Evolutionary conservation across 2,797 vertebrate genomes (phyloP).

Genomic region (Rhinophrynus dorsalis): DNA sequence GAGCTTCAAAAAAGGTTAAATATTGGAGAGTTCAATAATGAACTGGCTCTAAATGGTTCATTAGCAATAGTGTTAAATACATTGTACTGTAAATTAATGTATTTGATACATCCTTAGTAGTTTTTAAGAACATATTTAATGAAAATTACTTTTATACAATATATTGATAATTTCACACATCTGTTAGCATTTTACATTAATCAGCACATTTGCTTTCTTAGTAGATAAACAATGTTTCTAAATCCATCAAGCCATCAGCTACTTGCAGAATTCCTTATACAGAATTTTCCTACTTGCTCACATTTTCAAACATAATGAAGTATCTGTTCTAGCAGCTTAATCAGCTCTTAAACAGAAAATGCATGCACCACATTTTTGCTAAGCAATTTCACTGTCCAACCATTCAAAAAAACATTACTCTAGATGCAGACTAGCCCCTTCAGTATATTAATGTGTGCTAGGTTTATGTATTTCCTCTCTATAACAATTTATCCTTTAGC

Average conservation of each 20-base stretch:
- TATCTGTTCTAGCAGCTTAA: constrained; percentile 33
- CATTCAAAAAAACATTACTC: constrained; percentile 33
- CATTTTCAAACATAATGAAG: constrained; percentile 39
- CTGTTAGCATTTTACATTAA: constrained; percentile 11
- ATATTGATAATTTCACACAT: background rate
- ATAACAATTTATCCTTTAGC: constrained; percentile 52
- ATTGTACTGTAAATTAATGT: background rate
- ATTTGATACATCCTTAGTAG: background rate
- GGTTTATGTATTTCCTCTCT: constrained; percentile 41
- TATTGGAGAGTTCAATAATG: too few species aligned
- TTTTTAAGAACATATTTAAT: background rate
- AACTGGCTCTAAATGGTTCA: background rate
- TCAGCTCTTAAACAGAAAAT: constrained; percentile 48
- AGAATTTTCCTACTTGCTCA: background rate
- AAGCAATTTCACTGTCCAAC: constrained; percentile 46
- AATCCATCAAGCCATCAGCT: constrained; percentile 38
- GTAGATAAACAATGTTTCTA: background rate
- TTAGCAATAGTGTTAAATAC: constrained; percentile 3
- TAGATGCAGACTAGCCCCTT: constrained; percentile 48
- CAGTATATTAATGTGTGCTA: constrained; percentile 10
- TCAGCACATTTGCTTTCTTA: background rate
- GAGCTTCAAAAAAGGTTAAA: too few species aligned
- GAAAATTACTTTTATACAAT: background rate
- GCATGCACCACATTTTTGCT: constrained; percentile 30
- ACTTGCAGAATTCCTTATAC: constrained; percentile 37